Evolutionary conservation across 2,888 invertebrate species (phyloP).

Genomic region (Drosophila leonis): DNA sequence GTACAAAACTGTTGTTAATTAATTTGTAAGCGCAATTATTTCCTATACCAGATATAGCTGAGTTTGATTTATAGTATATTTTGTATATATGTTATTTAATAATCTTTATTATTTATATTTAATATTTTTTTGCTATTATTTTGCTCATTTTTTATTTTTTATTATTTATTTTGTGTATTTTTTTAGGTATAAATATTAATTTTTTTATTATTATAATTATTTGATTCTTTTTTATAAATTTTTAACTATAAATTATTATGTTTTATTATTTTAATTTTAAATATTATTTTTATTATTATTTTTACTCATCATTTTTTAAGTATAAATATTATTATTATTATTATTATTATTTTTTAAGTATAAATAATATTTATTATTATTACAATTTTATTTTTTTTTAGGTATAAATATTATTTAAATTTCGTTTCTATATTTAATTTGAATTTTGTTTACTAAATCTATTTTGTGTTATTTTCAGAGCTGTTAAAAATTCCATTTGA

Average conservation of each 20-base stretch:
- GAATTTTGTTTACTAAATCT: background rate
- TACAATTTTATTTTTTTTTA: background rate
- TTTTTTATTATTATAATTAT: no score
- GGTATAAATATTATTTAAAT: no score
- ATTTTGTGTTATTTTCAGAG: background rate
- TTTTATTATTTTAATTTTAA: background rate
- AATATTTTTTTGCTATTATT: background rate
- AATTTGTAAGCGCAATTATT: conserved; percentile 10
- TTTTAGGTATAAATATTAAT: background rate
- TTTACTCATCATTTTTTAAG: background rate
- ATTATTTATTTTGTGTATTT: background rate
- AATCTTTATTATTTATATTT: background rate
- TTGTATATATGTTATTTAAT: conserved; percentile 10
- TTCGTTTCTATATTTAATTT: background rate
- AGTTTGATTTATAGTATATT: conserved; percentile 13
- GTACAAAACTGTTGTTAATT: conserved; percentile 42
- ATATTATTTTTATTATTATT: background rate
- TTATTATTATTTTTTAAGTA: background rate
- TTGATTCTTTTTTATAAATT: background rate
- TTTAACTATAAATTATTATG: background rate
- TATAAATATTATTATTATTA: background rate
- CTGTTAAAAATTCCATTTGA: no score
- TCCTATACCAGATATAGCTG: conserved; percentile 15
- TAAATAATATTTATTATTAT: background rate
- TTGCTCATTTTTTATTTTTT: background rate